Base-by-base conservation (phyloP, 1,140 invertebrate genomes). In the Drosophila mojavensis region DNA sequence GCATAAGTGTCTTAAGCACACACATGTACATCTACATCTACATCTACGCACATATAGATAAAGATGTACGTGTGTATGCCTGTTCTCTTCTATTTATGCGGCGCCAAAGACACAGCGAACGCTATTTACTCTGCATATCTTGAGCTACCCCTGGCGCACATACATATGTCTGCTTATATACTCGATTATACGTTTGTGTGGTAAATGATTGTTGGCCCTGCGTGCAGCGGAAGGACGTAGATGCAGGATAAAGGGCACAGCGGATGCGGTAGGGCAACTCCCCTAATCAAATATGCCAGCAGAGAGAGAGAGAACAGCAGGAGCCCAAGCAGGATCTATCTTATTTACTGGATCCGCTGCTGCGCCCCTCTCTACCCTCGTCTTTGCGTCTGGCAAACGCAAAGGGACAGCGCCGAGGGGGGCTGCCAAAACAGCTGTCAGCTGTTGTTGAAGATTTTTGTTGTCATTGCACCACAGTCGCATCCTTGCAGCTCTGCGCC, bases 191-290 rank as follows among this genome's bases (percentile, higher is more conserved):
- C 20, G 3, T 61, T 24, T 61, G 56, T 67, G 64, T 33, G 45
- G 54, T 59, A 56, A 47, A 74, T 68, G 60, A 15, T 26, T 59
- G 48, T 28, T 60, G 24, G 20, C 26, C 36, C 62, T 64, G 43
- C 53, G 4, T 65, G 56, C 65, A 62, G 56, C 76, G 56, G 66
- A 78, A 75, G 66, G 66, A 78, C 64, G 56, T 65, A 55, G 59
- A 59, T 64, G 56, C 65, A 70, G 66, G 58, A 75, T 75, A 74
- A 69, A 26, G 24, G 47, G 59, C 48, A 36, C 59, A 59, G 50
- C 78, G 74, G 85, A 90, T 90, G 85, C 60, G 84, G 78, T 73
- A 70, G 75, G 84, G 63, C 62, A 79, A 89, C 84, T 90, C 78
- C 85, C 81, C 85, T 85, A 84, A 81, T 85, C 85, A 90, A 85